Percentiles rank a stretch among this genome's conserved stretches.
phyloP scores from a whole-genome alignment of 2,797 vertebrate species.

The Protosalanx chinensis region DNA sequence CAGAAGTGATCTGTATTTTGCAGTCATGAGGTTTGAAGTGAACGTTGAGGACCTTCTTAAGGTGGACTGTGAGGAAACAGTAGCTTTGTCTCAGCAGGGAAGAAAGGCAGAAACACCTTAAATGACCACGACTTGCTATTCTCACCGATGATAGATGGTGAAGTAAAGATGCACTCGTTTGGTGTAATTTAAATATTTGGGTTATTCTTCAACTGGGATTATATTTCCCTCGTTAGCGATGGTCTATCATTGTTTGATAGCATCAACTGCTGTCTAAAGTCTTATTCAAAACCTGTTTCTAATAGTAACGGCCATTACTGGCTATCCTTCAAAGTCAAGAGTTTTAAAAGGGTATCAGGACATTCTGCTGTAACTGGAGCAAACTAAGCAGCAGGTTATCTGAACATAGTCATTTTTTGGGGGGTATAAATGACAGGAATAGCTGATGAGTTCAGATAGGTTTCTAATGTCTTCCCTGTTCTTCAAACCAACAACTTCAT shows the following conservation, averaged over 20 bases:
- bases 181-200: constrained; percentile 43
- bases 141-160: constrained; percentile 10
- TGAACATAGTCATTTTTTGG: no score
- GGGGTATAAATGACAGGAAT: no score
- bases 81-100: constrained; percentile 7
- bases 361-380: no score
- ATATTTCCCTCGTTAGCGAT: constrained; percentile 12
- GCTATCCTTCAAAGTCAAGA: background rate
- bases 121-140: constrained; percentile 28
- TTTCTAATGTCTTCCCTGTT: no score
- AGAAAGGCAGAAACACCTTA: constrained; percentile 54
- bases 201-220: constrained; percentile 22
- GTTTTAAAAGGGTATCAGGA: background rate
- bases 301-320: background rate
- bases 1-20: constrained; percentile 81
- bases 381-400: no score
- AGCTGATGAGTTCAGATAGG: no score
- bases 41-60: constrained; percentile 75
- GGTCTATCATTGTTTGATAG: background rate
- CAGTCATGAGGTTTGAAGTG: constrained; percentile 55
- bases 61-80: constrained; percentile 69
- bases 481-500: no score
- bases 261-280: background rate
- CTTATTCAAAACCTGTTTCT: constrained; percentile 8
- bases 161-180: constrained; percentile 6